Conservation (phyloP, 2,797 vertebrate genomes). For the Chromis chromis region DNA sequence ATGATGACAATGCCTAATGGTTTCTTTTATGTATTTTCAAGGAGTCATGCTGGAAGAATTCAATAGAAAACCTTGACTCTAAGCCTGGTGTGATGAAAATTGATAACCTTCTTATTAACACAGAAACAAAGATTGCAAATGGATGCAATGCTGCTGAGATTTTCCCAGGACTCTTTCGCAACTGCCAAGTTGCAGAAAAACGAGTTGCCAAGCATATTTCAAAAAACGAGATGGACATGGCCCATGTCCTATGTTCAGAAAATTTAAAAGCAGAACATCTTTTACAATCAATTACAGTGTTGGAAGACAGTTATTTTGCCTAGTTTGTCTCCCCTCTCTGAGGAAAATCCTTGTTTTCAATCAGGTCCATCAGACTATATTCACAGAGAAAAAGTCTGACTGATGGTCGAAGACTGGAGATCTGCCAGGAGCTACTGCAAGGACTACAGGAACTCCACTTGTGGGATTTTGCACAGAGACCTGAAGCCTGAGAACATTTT, state of each 20-base stretch:
- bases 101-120: conserved; percentile 6
- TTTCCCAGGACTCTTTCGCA: conserved; percentile 21
- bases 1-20: no score
- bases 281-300: conserved; percentile 19
- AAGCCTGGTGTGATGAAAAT: conserved; percentile 26
- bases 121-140: background rate
- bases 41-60: conserved; percentile 13
- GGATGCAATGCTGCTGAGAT: conserved; percentile 16
- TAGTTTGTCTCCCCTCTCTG: conserved; percentile 25
- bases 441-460: no score
- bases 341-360: conserved; percentile 14
- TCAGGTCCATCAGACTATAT: conserved; percentile 32
- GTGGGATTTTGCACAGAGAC: conserved; percentile 11
- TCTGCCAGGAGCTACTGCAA: conserved; percentile 19
- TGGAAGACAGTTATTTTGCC: conserved; percentile 23
- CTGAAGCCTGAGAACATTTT: conserved; percentile 25
- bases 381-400: conserved; percentile 27
- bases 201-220: conserved; percentile 20
- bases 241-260: conserved; percentile 15
- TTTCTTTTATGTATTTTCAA: background rate
- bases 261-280: conserved; percentile 9
- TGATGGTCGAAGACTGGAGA: conserved; percentile 8
- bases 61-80: conserved; percentile 30
- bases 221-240: background rate
- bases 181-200: conserved; percentile 12